Percentiles rank a stretch among this genome's conserved stretches.
Conservation (phyloP, 2,797 vertebrate genomes). For the Ara ararauna region DNA sequence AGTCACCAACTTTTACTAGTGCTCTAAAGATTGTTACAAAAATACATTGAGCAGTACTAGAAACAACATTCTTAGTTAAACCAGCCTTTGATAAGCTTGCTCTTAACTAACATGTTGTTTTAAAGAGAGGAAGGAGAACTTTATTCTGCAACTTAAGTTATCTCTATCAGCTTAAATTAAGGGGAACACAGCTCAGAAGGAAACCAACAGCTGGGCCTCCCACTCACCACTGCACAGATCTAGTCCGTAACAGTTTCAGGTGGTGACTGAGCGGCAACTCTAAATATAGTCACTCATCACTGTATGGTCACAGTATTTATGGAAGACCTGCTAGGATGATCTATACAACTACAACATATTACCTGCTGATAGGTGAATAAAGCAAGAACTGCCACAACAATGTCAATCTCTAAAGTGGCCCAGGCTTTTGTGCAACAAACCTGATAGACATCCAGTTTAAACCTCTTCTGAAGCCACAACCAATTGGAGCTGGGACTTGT, state of each 20-base stretch:
- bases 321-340: neutral
- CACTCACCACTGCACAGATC: neutral
- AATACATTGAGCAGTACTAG: neutral
- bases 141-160: neutral
- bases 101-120: neutral
- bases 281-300: neutral
- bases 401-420: neutral
- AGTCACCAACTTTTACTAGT: neutral
- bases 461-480: neutral
- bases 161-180: neutral
- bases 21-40: neutral
- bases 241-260: rapidly evolving
- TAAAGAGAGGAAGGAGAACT: neutral
- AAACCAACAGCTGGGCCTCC: neutral
- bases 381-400: neutral
- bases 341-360: neutral
- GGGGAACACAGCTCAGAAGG: neutral
- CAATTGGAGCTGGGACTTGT: neutral
- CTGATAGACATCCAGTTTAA: neutral
- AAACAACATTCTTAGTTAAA: neutral
- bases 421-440: neutral
- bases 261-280: neutral
- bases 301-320: neutral
- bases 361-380: neutral
- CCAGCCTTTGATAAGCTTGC: neutral